Evolutionary conservation across 1,140 invertebrate species (phyloP).

Genomic region (Habropoda laboriosa): DNA sequence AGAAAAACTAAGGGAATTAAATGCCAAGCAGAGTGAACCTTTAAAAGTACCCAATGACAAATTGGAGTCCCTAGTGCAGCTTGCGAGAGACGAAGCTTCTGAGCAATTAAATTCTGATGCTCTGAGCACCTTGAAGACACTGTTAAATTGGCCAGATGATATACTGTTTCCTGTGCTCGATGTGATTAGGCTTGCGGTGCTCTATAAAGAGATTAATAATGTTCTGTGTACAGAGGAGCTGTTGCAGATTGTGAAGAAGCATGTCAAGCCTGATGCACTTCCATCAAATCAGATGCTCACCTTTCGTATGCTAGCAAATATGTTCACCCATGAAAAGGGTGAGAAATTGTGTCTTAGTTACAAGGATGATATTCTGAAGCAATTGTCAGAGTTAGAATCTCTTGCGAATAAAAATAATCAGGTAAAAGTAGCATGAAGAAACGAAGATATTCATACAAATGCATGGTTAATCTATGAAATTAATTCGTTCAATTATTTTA

Average conservation of each 20-base stretch:
- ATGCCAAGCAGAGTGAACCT: conserved; percentile 83
- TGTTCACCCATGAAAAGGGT: conserved; percentile 86
- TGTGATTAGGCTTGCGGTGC: conserved; percentile 89
- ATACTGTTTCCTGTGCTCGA: conserved; percentile 94
- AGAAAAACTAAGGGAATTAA: conserved; percentile 88
- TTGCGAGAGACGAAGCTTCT: conserved; percentile 80
- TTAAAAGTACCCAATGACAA: conserved; percentile 81
- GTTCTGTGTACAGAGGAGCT: conserved; percentile 83
- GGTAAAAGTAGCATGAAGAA: conserved; percentile 72
- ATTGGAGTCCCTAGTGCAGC: conserved; percentile 84
- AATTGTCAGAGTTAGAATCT: conserved; percentile 82
- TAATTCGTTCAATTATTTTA: conserved; percentile 75
- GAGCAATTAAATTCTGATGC: conserved; percentile 77
- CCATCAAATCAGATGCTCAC: conserved; percentile 90
- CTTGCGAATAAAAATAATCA: conserved; percentile 86
- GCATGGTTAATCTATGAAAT: conserved; percentile 2
- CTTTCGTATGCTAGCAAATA: conserved; percentile 89
- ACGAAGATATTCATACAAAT: background rate
- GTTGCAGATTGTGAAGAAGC: conserved; percentile 74
- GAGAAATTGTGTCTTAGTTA: conserved; percentile 84
- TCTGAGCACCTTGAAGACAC: conserved; percentile 84
- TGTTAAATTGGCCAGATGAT: conserved; percentile 91
- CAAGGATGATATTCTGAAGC: conserved; percentile 83
- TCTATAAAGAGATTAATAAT: conserved; percentile 84
- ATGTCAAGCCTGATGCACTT: conserved; percentile 77